Base-by-base conservation (phyloP, 1,140 invertebrate genomes). In the Ceratitis capitata region DNA sequence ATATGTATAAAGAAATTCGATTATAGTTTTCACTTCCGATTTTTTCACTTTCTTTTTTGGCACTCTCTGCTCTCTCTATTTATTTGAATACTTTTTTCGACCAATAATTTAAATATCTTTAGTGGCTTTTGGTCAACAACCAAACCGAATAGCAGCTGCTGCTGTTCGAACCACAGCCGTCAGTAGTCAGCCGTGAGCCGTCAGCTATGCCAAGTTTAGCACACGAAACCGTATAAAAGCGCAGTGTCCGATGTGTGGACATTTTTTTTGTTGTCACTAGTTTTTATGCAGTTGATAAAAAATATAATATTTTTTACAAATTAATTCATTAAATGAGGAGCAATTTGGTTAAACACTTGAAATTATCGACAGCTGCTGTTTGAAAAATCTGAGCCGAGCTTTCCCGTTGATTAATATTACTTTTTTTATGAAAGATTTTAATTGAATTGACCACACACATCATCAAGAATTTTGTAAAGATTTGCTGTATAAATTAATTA, bases 171-270 rank as follows among this genome's bases (percentile, higher is more conserved):
- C 69, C 23, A 35, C 69, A 45, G 69, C n/a, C 42, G 39, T 42
- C 69, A 78, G 19, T 16, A 32, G 23, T 61, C 56, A 61, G 5
- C n/a, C n/a, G n/a, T n/a, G n/a, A n/a, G 47, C 47, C 64, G 39
- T 78, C 69, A 78, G 19, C 35, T 78, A 12, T 23, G 23, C 39
- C 9, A 26, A 45, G 69, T 78, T 78, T 78, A 39, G 69, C 69
- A 78, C 42, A 78, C 69, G 69, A 78, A 78, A 45, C 69, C 69
- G n/a, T 78, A 78, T 78, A 78, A 78, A 78, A 78, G 39, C 69
- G 16, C 42, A 23, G 10, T 45, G 69, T 3, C 39, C 45, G 23
- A 78, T 78, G 69, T 78, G 39, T 78, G 35, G n/a, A n/a, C 35
- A 42, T 16, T 47, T 23, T 78, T 39, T 19, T 58, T 39, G 61